Evolutionary conservation across 2,888 invertebrate genomes (phyloP).

Genomic region (Lymantria monacha): DNA sequence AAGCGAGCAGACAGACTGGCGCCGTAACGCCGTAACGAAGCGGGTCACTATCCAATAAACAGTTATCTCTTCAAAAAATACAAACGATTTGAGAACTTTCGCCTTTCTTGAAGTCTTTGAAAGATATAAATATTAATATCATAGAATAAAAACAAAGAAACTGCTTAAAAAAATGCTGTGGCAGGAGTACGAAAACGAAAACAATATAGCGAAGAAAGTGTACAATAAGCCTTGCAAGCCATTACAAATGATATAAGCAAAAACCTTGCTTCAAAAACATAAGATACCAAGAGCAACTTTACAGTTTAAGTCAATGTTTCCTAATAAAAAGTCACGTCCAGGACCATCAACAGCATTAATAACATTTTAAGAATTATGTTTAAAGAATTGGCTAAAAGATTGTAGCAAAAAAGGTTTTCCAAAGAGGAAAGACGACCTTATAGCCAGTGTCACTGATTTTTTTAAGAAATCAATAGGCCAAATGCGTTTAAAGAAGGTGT

Average conservation of each 20-base stretch:
- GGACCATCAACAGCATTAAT: not conserved
- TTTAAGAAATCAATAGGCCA: not conserved
- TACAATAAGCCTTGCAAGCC: not conserved
- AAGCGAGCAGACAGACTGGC: too few relatives aligned
- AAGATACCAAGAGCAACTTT: constrained; percentile 1
- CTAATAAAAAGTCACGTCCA: not conserved
- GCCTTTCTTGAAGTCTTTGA: too few relatives aligned
- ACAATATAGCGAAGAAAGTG: not conserved
- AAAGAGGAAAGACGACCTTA: not conserved
- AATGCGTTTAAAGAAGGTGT: not conserved
- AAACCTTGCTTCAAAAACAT: not conserved
- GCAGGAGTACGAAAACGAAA: not conserved
- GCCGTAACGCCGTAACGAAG: too few relatives aligned
- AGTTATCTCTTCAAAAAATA: too few relatives aligned
- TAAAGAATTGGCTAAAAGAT: not conserved
- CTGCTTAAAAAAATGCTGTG: not conserved
- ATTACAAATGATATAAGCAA: not conserved
- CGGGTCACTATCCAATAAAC: too few relatives aligned
- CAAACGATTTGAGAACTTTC: too few relatives aligned
- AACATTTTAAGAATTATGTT: not conserved
- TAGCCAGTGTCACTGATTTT: not conserved
- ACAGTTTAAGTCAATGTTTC: not conserved
- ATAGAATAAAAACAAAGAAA: not conserved
- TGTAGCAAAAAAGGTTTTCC: not conserved
- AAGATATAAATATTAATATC: too few relatives aligned